Evolutionary conservation across 2,797 vertebrate genomes (phyloP).

Genomic region (Jordanella pulchra): DNA sequence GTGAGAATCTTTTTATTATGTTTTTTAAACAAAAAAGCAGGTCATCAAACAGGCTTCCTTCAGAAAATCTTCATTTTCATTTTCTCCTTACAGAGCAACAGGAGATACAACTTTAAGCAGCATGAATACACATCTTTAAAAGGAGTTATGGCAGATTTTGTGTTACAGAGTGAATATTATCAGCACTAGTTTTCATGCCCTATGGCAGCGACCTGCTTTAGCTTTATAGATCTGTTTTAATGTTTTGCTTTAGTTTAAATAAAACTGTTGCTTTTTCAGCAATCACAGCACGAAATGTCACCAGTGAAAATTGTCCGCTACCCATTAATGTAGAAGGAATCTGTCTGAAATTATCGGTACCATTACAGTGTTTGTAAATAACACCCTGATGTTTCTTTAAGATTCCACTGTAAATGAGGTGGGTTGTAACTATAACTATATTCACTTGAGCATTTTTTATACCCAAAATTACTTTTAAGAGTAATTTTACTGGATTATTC

Average conservation of each 20-base stretch:
- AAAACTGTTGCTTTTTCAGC: background rate
- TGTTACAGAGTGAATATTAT: background rate
- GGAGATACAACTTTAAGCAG: background rate
- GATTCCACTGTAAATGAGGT: background rate
- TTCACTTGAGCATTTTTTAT: too few relatives aligned
- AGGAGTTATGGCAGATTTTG: too few relatives aligned
- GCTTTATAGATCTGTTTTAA: background rate
- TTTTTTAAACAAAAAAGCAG: background rate
- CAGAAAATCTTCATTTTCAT: background rate
- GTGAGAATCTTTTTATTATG: background rate
- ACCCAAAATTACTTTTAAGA: too few relatives aligned
- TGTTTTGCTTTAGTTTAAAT: background rate
- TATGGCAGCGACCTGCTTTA: background rate
- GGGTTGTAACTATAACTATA: too few relatives aligned
- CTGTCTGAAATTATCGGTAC: background rate
- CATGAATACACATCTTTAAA: background rate
- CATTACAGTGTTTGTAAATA: background rate
- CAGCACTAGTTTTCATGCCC: too few relatives aligned
- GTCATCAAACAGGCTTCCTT: background rate
- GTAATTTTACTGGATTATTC: too few relatives aligned
- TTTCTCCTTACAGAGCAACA: too few relatives aligned
- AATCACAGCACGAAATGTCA: background rate
- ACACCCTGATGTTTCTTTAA: background rate
- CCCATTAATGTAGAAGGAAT: slow-evolving; percentile 2
- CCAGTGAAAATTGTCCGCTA: background rate